Conservation (phyloP, 2,113 vertebrate genomes). For the Microcebus ravelobensis region DNA sequence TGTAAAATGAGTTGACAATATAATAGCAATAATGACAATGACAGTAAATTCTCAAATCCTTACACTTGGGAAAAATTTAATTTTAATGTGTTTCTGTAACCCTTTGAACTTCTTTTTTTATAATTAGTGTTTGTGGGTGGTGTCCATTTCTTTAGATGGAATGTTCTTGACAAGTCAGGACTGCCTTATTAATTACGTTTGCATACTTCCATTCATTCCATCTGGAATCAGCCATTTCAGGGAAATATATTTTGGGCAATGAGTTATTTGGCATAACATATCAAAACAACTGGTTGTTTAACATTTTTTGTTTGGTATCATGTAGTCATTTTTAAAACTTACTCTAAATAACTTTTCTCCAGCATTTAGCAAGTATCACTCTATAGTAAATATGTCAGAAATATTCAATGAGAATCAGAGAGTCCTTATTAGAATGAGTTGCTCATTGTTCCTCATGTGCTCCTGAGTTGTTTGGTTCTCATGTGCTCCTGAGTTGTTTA, state of each 20-base stretch:
- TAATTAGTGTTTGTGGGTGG: neutral
- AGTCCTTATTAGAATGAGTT: neutral
- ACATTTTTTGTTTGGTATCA: neutral
- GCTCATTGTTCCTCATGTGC: rapidly evolving
- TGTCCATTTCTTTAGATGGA: neutral
- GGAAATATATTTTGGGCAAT: neutral
- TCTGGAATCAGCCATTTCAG: neutral
- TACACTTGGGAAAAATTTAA: neutral
- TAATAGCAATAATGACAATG: neutral
- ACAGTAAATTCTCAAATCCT: neutral
- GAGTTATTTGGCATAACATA: neutral
- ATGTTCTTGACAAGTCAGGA: neutral
- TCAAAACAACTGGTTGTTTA: neutral
- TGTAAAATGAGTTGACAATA: neutral
- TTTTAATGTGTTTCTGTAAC: neutral
- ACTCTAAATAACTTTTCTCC: neutral
- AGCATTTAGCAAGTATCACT: neutral
- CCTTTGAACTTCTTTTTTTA: neutral
- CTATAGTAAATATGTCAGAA: neutral
- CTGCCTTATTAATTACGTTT: neutral
- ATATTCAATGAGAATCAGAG: neutral
- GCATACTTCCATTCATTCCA: neutral
- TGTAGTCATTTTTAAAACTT: neutral
- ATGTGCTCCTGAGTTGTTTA: rapidly evolving
- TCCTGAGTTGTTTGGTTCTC: neutral